Percentiles rank a stretch among this genome's conserved stretches.
Evolutionary conservation across 37 sponge, comb jelly and placozoan species (phyloP).

Genomic region (Mnemiopsis leidyi): DNA sequence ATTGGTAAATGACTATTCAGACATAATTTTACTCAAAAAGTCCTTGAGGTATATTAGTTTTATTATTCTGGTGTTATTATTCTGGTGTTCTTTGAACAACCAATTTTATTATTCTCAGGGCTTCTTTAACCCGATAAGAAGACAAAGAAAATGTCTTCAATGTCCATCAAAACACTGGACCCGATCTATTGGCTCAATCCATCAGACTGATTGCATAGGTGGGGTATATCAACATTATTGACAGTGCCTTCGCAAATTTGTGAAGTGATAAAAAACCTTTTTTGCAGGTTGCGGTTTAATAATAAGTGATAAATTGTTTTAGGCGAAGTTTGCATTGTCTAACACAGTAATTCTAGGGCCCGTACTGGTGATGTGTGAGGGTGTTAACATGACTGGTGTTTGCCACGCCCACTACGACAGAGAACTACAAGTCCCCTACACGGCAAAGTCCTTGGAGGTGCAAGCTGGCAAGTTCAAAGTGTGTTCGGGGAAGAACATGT

Average conservation of each 20-base stretch:
- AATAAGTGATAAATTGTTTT: neutral
- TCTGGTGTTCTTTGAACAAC: too few relatives aligned
- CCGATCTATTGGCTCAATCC: neutral
- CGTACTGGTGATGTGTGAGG: neutral
- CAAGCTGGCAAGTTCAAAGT: neutral
- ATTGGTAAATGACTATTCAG: too few relatives aligned
- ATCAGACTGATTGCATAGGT: neutral
- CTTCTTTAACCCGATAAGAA: conserved; percentile 16
- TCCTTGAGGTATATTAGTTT: too few relatives aligned
- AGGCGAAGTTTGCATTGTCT: too few relatives aligned
- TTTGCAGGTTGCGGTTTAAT: too few relatives aligned
- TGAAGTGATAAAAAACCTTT: too few relatives aligned
- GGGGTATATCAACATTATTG: too few relatives aligned
- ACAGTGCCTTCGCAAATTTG: too few relatives aligned
- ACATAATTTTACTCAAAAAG: too few relatives aligned
- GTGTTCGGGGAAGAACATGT: neutral
- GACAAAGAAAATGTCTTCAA: conserved; percentile 14
- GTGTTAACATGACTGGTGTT: neutral
- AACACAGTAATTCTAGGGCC: neutral
- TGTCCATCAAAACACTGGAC: conserved; percentile 15
- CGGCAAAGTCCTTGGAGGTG: neutral
- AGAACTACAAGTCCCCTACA: neutral
- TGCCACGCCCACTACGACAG: neutral
- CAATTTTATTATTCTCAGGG: neutral
- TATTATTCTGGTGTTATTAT: too few relatives aligned